Evolutionary conservation across 2,888 invertebrate genomes (phyloP).

Genomic region (Odontocerum albicorne): DNA sequence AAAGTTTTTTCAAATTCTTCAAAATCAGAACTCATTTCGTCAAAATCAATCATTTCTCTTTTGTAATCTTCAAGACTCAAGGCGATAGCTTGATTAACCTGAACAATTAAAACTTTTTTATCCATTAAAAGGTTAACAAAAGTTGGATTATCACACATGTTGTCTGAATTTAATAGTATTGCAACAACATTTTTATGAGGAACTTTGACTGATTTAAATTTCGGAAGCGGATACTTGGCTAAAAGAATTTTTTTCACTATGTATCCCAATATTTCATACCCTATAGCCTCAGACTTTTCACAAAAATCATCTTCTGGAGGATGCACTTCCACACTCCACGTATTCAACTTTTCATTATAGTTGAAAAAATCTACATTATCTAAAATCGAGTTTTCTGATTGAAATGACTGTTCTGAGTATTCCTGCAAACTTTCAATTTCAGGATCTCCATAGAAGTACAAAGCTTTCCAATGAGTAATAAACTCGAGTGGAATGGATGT

Average conservation of each 20-base stretch:
- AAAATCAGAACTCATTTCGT: conserved; percentile 31
- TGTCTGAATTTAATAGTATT: conserved; percentile 51
- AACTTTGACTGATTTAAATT: conserved; percentile 45
- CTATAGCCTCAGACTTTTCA: conserved; percentile 51
- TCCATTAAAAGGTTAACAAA: conserved; percentile 50
- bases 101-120: conserved; percentile 49
- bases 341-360: conserved; percentile 56
- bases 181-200: conserved; percentile 48
- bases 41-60: conserved; percentile 54
- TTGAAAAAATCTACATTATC: conserved; percentile 59
- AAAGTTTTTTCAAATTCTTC: conserved; percentile 39
- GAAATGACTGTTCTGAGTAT: conserved; percentile 43
- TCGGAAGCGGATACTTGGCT: conserved; percentile 52
- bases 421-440: conserved; percentile 48
- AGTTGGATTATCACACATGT: conserved; percentile 46
- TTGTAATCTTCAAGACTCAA: conserved; percentile 59
- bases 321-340: conserved; percentile 57
- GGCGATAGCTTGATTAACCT: conserved; percentile 58
- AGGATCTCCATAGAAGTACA: conserved; percentile 56
- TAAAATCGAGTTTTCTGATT: conserved; percentile 54
- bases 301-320: conserved; percentile 50
- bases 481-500: conserved; percentile 52
- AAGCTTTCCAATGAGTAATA: conserved; percentile 58
- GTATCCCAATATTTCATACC: conserved; percentile 53
- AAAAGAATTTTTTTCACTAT: conserved; percentile 56